Conservation (phyloP, 1,140 invertebrate species). For the Rhizoglyphus robini region DNA sequence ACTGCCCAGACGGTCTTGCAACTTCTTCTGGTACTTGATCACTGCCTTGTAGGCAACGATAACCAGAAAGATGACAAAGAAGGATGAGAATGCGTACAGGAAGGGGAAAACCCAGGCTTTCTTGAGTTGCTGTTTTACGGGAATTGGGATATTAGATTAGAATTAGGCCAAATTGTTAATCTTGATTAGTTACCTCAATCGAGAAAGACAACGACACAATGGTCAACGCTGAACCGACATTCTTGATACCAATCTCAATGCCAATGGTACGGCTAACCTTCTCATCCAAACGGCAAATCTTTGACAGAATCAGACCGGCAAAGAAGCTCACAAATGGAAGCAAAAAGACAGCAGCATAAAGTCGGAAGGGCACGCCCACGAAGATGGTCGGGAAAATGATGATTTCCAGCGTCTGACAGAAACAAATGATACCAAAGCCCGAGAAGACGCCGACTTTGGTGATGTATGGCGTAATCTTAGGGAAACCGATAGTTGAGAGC, state of each 20-base stretch:
- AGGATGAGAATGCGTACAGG: conserved; percentile 28
- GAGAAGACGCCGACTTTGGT: conserved; percentile 26
- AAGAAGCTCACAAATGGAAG: conserved; percentile 33
- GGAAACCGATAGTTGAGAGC: conserved; percentile 30
- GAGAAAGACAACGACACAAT: conserved; percentile 29
- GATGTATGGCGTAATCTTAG: conserved; percentile 27
- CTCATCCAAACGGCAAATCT: conserved; percentile 29
- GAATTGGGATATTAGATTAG: background rate
- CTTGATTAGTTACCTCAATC: conserved; percentile 22
- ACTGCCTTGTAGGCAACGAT: background rate
- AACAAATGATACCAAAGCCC: conserved; percentile 27
- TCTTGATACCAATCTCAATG: conserved; percentile 38
- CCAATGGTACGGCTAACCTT: conserved; percentile 32
- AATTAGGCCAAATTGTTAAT: background rate
- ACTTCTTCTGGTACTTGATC: background rate
- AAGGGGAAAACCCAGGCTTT: conserved; percentile 28
- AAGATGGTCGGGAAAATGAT: conserved; percentile 31
- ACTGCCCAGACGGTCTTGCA: background rate
- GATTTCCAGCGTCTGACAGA: conserved; percentile 29
- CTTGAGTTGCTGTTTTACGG: conserved; percentile 22
- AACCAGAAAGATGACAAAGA: conserved; percentile 25
- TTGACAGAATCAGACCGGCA: conserved; percentile 32
- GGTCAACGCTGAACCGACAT: conserved; percentile 32
- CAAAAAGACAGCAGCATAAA: conserved; percentile 31
- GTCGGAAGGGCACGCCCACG: conserved; percentile 30